Conservation (phyloP, 2,113 vertebrate genomes). For the Eubucco bourcierii region DNA sequence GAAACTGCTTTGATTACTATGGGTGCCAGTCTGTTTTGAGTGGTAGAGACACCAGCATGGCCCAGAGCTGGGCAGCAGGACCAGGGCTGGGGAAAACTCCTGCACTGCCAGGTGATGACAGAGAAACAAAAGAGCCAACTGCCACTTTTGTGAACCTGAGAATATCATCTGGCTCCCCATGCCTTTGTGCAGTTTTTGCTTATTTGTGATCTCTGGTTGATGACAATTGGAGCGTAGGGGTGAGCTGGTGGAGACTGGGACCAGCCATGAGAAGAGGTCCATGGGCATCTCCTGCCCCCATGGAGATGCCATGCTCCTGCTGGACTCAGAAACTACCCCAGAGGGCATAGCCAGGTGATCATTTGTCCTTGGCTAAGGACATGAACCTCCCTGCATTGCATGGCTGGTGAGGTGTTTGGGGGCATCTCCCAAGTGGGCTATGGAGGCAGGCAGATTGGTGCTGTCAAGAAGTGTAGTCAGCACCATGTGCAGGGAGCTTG, state of each 20-base stretch:
- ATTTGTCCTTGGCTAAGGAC: background rate
- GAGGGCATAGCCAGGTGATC: background rate
- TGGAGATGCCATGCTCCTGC: background rate
- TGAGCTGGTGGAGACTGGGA: background rate
- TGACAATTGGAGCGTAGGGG: accelerated
- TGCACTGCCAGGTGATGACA: background rate
- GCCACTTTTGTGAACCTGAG: background rate
- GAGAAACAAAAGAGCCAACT: background rate
- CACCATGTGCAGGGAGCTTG: background rate
- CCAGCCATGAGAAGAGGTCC: background rate
- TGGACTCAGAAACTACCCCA: background rate
- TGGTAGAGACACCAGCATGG: accelerated
- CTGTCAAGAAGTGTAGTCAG: background rate
- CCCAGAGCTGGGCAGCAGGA: background rate
- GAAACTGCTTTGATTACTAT: constrained; percentile 15
- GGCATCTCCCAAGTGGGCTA: background rate
- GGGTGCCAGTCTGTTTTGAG: background rate
- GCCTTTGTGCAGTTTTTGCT: background rate
- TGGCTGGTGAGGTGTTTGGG: background rate
- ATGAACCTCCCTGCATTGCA: background rate
- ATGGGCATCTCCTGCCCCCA: accelerated
- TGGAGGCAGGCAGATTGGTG: background rate
- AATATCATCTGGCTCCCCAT: background rate
- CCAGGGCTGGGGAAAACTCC: accelerated
- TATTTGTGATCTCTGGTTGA: background rate